phyloP scores from a whole-genome alignment of 2,113 vertebrate species.

The Mirounga angustirostris region DNA sequence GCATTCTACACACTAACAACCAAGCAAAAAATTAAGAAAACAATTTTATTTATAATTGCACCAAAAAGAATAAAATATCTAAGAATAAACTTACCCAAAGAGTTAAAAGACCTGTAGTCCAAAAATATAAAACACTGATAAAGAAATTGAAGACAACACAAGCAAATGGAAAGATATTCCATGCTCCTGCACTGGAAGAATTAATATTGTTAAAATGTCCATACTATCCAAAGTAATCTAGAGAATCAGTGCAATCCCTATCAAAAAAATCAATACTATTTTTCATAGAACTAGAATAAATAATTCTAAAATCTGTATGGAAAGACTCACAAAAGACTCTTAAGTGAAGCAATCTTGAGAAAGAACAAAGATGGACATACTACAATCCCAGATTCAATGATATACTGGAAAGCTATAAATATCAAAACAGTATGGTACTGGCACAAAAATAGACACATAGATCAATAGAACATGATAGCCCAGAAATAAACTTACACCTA shows the following conservation, averaged over 20 bases:
- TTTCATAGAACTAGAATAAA: not conserved
- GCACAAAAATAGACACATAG: not conserved
- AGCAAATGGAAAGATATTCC: not conserved
- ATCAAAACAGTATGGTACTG: not conserved
- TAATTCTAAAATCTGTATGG: not conserved
- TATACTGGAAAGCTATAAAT: not conserved
- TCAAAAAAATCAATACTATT: not conserved
- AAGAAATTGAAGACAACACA: not conserved
- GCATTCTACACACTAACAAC: not conserved
- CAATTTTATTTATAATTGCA: not conserved
- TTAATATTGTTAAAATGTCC: not conserved
- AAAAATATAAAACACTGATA: not conserved
- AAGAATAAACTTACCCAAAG: not conserved
- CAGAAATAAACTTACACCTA: not conserved
- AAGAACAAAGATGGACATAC: not conserved
- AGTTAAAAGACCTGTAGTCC: not conserved
- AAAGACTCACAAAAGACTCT: not conserved
- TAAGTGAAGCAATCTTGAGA: not conserved
- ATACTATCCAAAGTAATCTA: not conserved
- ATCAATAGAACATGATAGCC: not conserved
- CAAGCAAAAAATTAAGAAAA: not conserved
- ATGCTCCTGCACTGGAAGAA: not conserved
- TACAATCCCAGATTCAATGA: not conserved
- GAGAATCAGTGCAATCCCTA: not conserved
- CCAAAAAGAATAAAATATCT: not conserved